Conservation (phyloP, 2,888 invertebrate species). For the Thecocarcelia acutangulata region DNA sequence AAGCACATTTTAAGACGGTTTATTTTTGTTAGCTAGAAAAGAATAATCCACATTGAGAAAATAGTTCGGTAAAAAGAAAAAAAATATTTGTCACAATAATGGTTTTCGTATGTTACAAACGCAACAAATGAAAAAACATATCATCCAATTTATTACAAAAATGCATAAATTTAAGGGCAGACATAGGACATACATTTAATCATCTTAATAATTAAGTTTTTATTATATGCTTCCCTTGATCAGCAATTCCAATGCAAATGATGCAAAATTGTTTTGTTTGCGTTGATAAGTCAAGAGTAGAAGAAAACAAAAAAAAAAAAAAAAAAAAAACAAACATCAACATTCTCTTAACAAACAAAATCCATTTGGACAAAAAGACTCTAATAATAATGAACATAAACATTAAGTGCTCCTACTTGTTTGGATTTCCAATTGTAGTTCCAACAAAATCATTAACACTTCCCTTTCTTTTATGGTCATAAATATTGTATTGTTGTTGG, state of each 20-base stretch:
- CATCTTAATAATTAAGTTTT: neutral
- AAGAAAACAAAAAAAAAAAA: neutral
- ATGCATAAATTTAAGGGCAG: neutral
- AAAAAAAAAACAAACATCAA: neutral
- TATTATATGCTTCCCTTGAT: neutral
- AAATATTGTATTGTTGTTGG: conserved; percentile 34
- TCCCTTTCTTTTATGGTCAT: conserved; percentile 26
- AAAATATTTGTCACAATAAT: too few relatives aligned
- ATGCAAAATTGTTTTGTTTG: conserved; percentile 43
- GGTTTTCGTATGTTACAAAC: too few relatives aligned
- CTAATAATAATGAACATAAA: conserved; percentile 24
- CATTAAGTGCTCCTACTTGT: conserved; percentile 19
- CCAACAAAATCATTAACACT: conserved; percentile 54
- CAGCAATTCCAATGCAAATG: conserved; percentile 26
- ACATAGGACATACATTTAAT: neutral
- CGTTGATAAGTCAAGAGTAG: conserved; percentile 11
- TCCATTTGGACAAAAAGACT: conserved; percentile 17
- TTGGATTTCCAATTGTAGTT: conserved; percentile 31
- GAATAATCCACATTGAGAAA: too few relatives aligned
- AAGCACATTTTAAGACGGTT: too few relatives aligned
- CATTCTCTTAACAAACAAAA: conserved; percentile 20
- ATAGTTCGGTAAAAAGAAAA: too few relatives aligned
- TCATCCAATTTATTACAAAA: neutral
- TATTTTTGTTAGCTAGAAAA: too few relatives aligned
- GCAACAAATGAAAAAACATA: too few relatives aligned